These are phyloP conservation scores for Tyto alba DNA, from an alignment of 2,113 vertebrate genomes.

Conservation along the genomic window DNA sequence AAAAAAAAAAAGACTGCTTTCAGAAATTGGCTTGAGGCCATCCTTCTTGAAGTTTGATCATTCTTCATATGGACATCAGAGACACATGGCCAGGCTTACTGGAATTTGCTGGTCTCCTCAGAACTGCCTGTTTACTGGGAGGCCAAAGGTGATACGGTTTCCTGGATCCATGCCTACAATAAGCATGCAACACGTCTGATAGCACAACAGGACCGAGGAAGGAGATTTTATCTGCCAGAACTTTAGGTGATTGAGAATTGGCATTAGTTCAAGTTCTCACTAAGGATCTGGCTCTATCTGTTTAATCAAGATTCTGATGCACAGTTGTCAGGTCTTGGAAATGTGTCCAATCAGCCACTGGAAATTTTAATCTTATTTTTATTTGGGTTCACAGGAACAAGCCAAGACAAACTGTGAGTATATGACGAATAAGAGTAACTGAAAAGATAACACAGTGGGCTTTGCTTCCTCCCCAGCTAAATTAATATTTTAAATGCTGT, in stretches of 20 bases:
- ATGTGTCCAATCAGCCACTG: neutral
- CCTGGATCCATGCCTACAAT: conserved; percentile 14
- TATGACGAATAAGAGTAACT: neutral
- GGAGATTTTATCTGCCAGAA: conserved; percentile 32
- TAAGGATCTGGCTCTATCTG: neutral
- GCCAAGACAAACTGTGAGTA: neutral
- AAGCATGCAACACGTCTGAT: conserved; percentile 22
- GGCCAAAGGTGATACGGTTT: neutral
- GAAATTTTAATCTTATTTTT: conserved; percentile 22
- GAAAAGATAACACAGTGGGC: neutral
- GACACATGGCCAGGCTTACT: conserved; percentile 4
- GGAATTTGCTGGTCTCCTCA: conserved; percentile 2
- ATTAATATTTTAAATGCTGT: neutral
- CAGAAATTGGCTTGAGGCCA: conserved; percentile 32
- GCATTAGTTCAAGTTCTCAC: neutral
- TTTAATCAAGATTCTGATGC: neutral
- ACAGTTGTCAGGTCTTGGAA: neutral
- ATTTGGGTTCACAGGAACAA: neutral
- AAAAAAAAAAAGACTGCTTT: too few species aligned
- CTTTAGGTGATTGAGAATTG: conserved; percentile 19
- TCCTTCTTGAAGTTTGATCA: neutral
- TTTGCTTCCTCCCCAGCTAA: neutral
- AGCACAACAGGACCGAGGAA: neutral
- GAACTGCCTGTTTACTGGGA: neutral
- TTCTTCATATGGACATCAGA: conserved; percentile 25